Percentiles rank a stretch among this genome's conserved stretches.
Evolutionary conservation across 2,113 vertebrate genomes (phyloP).

Genomic region (Tor tambroides): DNA sequence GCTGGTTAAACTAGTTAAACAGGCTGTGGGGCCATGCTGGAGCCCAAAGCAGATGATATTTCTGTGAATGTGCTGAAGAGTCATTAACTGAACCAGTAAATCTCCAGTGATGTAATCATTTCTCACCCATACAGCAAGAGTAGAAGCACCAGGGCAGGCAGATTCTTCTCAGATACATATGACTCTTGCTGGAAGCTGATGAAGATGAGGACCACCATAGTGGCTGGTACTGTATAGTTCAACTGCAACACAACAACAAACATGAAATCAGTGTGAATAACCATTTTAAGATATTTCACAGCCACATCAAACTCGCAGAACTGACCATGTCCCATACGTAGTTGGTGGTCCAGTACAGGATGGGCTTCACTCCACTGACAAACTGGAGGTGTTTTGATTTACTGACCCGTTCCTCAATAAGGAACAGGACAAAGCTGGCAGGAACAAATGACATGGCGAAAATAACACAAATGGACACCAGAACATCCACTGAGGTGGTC

Average conservation of each 20-base stretch:
- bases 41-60: not conserved
- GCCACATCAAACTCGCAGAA: not conserved
- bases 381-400: conserved; percentile 94
- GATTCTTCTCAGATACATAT: conserved; percentile 79
- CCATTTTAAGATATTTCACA: not conserved
- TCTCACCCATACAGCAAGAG: conserved; percentile 80
- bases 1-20: not conserved
- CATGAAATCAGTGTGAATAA: not conserved
- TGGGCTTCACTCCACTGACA: conserved; percentile 85
- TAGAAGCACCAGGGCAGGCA: conserved; percentile 78
- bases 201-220: conserved; percentile 81
- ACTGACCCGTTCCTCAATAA: conserved; percentile 91
- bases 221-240: conserved; percentile 78
- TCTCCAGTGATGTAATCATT: not conserved
- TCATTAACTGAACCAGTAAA: not conserved
- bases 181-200: conserved; percentile 79
- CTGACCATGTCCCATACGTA: conserved; percentile 93
- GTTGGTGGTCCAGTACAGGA: conserved; percentile 90
- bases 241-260: conserved; percentile 63
- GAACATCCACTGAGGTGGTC: conserved; percentile 86
- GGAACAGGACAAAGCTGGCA: conserved; percentile 88
- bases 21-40: not conserved
- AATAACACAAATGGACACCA: conserved; percentile 91
- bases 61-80: not conserved
- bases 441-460: conserved; percentile 95